These are phyloP conservation scores for Zoanthus gigantus DNA, from an alignment of 92 coral and sea anemone species.

Conservation along the genomic window DNA sequence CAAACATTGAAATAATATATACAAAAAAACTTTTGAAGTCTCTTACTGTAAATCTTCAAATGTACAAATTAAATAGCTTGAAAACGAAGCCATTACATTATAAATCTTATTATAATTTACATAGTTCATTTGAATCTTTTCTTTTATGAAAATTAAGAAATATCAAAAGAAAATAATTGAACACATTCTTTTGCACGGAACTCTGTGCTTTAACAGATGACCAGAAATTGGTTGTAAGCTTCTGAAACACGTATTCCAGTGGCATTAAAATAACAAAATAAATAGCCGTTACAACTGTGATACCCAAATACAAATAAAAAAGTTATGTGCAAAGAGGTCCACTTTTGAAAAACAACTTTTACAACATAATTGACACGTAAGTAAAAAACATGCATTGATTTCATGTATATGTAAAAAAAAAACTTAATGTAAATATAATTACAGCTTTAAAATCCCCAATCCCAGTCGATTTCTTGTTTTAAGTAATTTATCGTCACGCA, in stretches of 20 bases:
- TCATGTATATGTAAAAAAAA: background rate
- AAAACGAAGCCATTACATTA: too few relatives aligned
- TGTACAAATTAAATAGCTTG: too few relatives aligned
- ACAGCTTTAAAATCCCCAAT: conserved; percentile 81
- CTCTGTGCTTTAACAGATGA: background rate
- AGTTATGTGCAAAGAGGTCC: background rate
- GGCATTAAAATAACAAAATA: background rate
- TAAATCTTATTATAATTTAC: too few relatives aligned
- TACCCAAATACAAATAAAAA: background rate
- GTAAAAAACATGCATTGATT: background rate
- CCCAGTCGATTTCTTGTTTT: conserved; percentile 87
- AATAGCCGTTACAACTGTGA: background rate
- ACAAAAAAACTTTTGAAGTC: too few relatives aligned
- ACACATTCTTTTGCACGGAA: too few relatives aligned
- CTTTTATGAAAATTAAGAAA: too few relatives aligned
- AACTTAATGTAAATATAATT: background rate
- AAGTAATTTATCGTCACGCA: conserved; percentile 66
- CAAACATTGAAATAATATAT: too few relatives aligned
- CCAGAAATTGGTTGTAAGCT: background rate
- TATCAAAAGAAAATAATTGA: too few relatives aligned
- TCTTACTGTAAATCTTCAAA: too few relatives aligned
- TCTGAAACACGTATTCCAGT: background rate
- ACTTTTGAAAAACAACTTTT: background rate
- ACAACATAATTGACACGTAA: background rate
- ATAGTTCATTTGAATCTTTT: too few relatives aligned